phyloP scores from a whole-genome alignment of 2,888 invertebrate genomes.

The Mesorhabditis spiculigera region DNA sequence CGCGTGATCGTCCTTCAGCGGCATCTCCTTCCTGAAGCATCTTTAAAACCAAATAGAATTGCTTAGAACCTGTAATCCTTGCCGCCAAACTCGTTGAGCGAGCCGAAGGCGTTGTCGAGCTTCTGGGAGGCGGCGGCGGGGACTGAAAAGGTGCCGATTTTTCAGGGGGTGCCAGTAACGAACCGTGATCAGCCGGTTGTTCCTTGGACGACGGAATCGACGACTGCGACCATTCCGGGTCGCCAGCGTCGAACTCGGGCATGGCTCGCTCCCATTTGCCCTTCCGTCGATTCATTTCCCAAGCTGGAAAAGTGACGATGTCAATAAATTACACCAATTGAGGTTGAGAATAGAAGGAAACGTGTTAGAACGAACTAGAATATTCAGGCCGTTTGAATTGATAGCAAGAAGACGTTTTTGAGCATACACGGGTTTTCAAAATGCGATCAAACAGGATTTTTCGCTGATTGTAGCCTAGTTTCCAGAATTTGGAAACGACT shows the following conservation, averaged over 20 bases:
- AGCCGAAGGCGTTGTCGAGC: constrained; percentile 16
- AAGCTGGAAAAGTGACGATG: neutral
- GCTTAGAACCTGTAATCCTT: constrained; percentile 28
- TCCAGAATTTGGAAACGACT: too few species aligned
- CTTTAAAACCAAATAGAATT: neutral
- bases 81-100: constrained; percentile 37
- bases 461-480: too few species aligned
- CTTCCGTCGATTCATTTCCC: neutral
- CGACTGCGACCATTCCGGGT: neutral
- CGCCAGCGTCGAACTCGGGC: neutral
- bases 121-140: constrained; percentile 37
- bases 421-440: too few species aligned
- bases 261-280: neutral
- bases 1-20: constrained; percentile 34
- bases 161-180: too few species aligned
- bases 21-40: constrained; percentile 29
- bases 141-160: constrained; percentile 8
- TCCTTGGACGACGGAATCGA: neutral
- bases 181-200: neutral
- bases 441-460: too few species aligned
- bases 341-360: too few species aligned
- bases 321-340: too few species aligned
- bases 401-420: too few species aligned
- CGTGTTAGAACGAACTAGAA: too few species aligned
- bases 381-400: too few species aligned